phyloP scores from a whole-genome alignment of 2,113 vertebrate genomes.

The Felis chaus region DNA sequence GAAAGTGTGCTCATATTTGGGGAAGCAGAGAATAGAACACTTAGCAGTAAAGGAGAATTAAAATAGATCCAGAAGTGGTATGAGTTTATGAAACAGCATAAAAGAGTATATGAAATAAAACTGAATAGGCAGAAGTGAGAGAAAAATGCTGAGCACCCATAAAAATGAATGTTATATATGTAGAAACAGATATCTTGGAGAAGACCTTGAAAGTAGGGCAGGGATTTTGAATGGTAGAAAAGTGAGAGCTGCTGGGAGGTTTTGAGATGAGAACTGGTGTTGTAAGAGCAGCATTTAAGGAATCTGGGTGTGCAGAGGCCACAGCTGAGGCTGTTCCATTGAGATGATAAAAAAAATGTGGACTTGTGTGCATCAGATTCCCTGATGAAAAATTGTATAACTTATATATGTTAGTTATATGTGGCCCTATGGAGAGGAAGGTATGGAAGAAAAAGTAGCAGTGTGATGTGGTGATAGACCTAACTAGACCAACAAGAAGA shows the following conservation, averaged over 20 bases:
- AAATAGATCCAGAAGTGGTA: not conserved
- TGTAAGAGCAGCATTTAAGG: not conserved
- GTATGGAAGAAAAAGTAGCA: not conserved
- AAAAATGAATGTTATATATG: not conserved
- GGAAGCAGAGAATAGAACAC: not conserved
- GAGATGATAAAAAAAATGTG: too few species aligned
- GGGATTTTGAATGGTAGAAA: not conserved
- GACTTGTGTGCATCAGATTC: too few species aligned
- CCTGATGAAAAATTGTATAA: too few species aligned
- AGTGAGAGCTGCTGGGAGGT: not conserved
- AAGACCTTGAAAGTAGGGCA: not conserved
- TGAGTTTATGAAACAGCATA: not conserved
- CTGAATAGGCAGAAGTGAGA: not conserved
- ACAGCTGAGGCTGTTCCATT: not conserved
- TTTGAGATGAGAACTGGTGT: not conserved
- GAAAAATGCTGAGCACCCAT: not conserved
- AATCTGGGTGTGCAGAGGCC: not conserved
- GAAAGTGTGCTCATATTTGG: not conserved
- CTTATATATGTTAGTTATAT: too few species aligned
- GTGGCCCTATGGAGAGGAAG: not conserved
- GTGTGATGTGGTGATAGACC: not conserved
- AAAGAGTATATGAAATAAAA: not conserved
- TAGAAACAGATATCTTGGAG: not conserved
- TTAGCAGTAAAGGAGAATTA: not conserved
- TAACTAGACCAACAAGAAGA: not conserved